Base-by-base conservation (phyloP, 2,113 vertebrate species). In the Lucifuga dentata region DNA sequence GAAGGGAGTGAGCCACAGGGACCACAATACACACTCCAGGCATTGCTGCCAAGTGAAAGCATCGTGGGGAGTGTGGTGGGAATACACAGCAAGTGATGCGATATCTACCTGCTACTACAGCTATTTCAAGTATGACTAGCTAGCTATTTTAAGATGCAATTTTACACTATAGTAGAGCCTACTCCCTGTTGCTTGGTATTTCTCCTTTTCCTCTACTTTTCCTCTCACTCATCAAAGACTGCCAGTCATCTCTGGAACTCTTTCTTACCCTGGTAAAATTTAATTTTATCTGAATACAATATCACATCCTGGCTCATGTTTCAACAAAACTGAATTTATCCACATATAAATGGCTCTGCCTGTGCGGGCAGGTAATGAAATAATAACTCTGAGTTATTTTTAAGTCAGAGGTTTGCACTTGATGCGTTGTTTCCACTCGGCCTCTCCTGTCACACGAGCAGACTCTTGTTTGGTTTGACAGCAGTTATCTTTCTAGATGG, bases 381-480 rank as follows among this genome's bases (percentile, higher is more conserved):
- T 16, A 49, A 45, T 43, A 32, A 32, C 26, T 63, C 23, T 40
- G 39, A 66, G 65, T 64, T 73, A 64, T 68, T 78, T 78, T 69
- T 36, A 52, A 51, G 50, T 55, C 51, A 53, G 59, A 38, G 40
- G 32, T 73, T 63, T 70, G 16, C 29, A 46, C 33, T 70, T 33
- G 36, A 60, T 67, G 39, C 1, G 1, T 56, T 61, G 61, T 80
- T 79, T 79, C 76, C 68, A 51, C 83, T 63, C 11, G 38, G 57
- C 62, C 58, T 81, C 67, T 17, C 20, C 35, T 52, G 56, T 80
- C 76, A 82, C 76, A 80, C 61, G 43, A 73, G 64, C 61, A 53
- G 61, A 33, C 64, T 50, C 20, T 60, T 68, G 64, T 77, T 68
- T 48, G 72, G 60, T 77, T 59, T 10, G 24, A 57, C 73, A 59